phyloP scores from a whole-genome alignment of 2,888 invertebrate species.

The Ligdia adustata region DNA sequence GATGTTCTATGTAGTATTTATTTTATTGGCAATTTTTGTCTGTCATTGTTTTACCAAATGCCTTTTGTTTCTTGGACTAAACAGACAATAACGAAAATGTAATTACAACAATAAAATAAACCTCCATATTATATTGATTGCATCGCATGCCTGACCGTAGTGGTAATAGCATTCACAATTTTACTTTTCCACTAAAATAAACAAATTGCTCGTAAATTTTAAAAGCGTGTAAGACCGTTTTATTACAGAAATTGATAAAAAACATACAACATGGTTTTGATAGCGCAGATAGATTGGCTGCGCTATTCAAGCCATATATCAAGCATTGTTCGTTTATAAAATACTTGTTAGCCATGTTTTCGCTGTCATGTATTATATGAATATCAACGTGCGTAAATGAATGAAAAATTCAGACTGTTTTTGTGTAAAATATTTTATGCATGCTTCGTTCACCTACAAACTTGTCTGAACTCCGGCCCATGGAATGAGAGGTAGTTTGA shows the following conservation, averaged over 20 bases:
- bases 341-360: slow-evolving; percentile 26
- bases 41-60: too few species aligned
- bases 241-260: slow-evolving; percentile 21
- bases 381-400: slow-evolving; percentile 15
- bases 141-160: neutral
- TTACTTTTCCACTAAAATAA: slow-evolving; percentile 12
- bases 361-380: slow-evolving; percentile 27
- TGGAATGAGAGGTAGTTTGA: neutral
- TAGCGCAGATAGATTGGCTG: slow-evolving; percentile 27
- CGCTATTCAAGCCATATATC: slow-evolving; percentile 31
- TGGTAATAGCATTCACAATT: slow-evolving; percentile 7
- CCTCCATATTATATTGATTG: too few species aligned
- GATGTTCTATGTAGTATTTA: too few species aligned
- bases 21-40: too few species aligned
- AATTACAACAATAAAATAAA: too few species aligned
- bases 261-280: slow-evolving; percentile 24
- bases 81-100: too few species aligned
- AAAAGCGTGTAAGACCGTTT: slow-evolving; percentile 14
- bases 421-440: slow-evolving; percentile 5
- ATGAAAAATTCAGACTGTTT: slow-evolving; percentile 10
- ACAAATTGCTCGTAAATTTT: slow-evolving; percentile 14
- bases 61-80: too few species aligned
- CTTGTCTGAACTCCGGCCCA: neutral
- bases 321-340: slow-evolving; percentile 23
- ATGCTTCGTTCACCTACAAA: neutral